phyloP scores from a whole-genome alignment of 2,888 invertebrate species.

The Tachina lurida region DNA sequence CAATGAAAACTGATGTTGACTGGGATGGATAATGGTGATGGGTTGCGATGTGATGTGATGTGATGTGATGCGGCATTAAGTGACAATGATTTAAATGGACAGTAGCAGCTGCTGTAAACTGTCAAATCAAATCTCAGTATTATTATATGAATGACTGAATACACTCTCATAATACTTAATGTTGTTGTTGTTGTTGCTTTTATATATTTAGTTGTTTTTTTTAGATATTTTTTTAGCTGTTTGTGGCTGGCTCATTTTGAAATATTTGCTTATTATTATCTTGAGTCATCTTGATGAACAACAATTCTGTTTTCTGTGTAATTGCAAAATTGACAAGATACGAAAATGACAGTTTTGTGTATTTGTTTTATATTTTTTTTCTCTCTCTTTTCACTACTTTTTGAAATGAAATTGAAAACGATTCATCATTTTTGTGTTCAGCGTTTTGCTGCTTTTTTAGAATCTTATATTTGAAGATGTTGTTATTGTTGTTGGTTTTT shows the following conservation, averaged over 20 bases:
- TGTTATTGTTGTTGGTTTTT: slow-evolving; percentile 12
- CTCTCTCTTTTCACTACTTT: slow-evolving; percentile 48
- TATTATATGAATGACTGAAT: slow-evolving; percentile 62
- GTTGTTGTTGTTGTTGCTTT: slow-evolving; percentile 10
- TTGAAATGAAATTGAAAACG: slow-evolving; percentile 67
- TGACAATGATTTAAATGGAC: slow-evolving; percentile 73
- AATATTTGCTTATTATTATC: slow-evolving; percentile 68
- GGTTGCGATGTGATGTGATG: slow-evolving; percentile 68
- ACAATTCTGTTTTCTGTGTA: slow-evolving; percentile 59
- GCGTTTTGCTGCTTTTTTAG: slow-evolving; percentile 28
- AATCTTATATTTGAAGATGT: slow-evolving; percentile 62
- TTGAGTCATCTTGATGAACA: slow-evolving; percentile 60
- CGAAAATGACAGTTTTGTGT: slow-evolving; percentile 60
- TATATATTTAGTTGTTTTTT: not conserved
- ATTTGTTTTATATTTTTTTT: slow-evolving; percentile 1
- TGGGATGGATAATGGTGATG: slow-evolving; percentile 68
- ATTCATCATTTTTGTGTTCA: slow-evolving; percentile 63
- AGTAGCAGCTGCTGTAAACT: slow-evolving; percentile 73
- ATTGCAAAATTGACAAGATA: slow-evolving; percentile 63
- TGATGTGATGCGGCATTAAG: slow-evolving; percentile 72
- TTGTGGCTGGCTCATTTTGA: slow-evolving; percentile 52
- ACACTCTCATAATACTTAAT: slow-evolving; percentile 35
- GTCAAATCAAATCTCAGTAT: slow-evolving; percentile 69
- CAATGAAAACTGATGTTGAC: slow-evolving; percentile 62
- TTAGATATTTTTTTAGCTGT: slow-evolving; percentile 1